phyloP scores from a whole-genome alignment of 2,113 vertebrate species.

The Rhabdornis inornatus region DNA sequence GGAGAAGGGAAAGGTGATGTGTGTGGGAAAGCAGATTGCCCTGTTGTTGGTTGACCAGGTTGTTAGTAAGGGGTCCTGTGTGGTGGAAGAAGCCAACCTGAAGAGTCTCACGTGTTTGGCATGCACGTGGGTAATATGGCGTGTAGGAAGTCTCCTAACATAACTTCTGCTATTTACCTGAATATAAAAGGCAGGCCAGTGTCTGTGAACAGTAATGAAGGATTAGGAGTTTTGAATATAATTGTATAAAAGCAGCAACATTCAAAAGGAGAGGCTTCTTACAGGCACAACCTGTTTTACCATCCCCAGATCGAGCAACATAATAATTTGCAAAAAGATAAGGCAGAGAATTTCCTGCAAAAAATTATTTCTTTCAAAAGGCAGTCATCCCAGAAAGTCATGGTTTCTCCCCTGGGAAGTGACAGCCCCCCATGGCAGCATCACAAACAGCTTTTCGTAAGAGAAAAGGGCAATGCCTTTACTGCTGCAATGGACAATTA shows the following conservation, averaged over 20 bases:
- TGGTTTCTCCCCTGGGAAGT: neutral
- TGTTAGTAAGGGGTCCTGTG: neutral
- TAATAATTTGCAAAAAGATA: neutral
- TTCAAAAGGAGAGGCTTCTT: neutral
- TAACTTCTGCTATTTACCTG: neutral
- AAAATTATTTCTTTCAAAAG: neutral
- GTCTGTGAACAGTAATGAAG: neutral
- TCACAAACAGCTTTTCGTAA: neutral
- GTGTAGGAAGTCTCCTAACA: neutral
- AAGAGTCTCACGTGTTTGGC: neutral
- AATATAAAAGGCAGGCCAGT: neutral
- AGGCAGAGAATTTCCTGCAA: neutral
- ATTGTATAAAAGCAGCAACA: neutral
- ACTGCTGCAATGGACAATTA: neutral
- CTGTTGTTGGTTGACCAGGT: neutral
- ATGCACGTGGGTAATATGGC: fast-evolving
- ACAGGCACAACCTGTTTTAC: neutral
- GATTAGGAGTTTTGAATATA: neutral
- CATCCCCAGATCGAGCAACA: neutral
- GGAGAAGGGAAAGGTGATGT: neutral
- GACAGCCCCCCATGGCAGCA: neutral
- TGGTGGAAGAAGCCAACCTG: neutral
- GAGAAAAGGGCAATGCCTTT: neutral
- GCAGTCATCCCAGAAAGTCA: neutral
- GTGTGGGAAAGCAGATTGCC: fast-evolving